A percentile compares a stretch with the other conserved stretches of the same genome.
These are phyloP conservation scores for Rhabdomys pumilio DNA, from an alignment of 2,797 vertebrate species.

Conservation along the genomic window DNA sequence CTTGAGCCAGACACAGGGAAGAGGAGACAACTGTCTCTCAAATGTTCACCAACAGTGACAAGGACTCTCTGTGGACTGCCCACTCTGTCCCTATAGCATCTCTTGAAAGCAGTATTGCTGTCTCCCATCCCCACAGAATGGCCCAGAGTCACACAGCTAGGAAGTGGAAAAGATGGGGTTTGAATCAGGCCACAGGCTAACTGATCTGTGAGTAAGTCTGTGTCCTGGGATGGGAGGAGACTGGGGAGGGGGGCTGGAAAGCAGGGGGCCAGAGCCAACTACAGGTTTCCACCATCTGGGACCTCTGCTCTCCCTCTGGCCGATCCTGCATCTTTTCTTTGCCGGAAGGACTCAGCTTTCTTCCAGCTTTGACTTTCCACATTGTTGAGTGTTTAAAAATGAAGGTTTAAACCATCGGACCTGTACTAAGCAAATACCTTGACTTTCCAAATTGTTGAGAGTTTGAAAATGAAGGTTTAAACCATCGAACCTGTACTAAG, in stretches of 20 bases:
- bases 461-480: neutral
- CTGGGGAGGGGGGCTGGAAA: neutral
- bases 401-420: neutral
- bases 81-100: neutral
- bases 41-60: accelerated
- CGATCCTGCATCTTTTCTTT: neutral
- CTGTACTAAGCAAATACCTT: accelerated
- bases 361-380: neutral
- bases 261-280: neutral
- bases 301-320: neutral
- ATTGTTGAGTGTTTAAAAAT: neutral
- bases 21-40: neutral
- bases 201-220: neutral
- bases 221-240: neutral
- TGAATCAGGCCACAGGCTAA: neutral
- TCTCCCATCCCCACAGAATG: neutral
- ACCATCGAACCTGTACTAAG: neutral
- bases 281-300: neutral
- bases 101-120: accelerated
- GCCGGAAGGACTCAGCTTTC: neutral
- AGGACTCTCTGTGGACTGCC: too few species aligned
- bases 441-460: neutral
- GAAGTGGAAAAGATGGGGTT: neutral
- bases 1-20: neutral
- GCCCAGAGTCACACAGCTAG: neutral